These are phyloP conservation scores for Drosophila mauritiana DNA, from an alignment of 1,140 invertebrate species.

Conservation along the genomic window DNA sequence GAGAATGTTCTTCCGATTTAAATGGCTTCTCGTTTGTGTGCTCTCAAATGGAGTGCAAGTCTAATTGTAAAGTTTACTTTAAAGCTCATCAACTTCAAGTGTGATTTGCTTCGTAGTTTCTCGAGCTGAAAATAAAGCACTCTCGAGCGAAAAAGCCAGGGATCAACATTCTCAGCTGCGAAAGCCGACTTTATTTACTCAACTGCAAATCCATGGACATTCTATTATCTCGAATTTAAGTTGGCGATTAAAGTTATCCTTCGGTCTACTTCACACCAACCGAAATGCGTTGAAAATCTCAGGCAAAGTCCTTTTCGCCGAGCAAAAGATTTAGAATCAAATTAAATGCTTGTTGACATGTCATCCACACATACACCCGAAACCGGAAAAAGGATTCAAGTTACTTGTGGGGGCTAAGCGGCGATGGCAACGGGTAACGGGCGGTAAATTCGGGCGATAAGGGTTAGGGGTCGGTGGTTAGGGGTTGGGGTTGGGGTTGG, in stretches of 20 bases:
- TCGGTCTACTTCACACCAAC: slow-evolving; percentile 1
- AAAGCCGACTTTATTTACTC: slow-evolving; percentile 41
- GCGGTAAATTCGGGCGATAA: too few species aligned
- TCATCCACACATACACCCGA: slow-evolving; percentile 47
- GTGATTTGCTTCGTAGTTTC: not conserved
- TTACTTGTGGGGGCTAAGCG: slow-evolving; percentile 16
- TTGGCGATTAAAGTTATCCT: slow-evolving; percentile 45
- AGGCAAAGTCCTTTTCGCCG: slow-evolving; percentile 27
- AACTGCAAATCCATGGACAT: slow-evolving; percentile 42
- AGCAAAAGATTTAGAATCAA: slow-evolving; percentile 71
- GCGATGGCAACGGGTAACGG: not conserved
- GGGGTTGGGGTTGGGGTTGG: too few species aligned
- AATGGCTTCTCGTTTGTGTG: too few species aligned
- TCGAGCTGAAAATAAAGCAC: not conserved
- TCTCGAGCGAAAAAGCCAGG: slow-evolving; percentile 2
- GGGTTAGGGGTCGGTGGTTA: not conserved
- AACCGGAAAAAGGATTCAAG: slow-evolving; percentile 47
- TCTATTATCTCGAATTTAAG: slow-evolving; percentile 45
- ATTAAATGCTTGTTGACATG: slow-evolving; percentile 78
- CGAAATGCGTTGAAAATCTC: slow-evolving; percentile 24
- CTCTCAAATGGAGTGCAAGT: not conserved
- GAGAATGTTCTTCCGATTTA: too few species aligned
- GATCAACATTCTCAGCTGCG: slow-evolving; percentile 19
- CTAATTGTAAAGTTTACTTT: not conserved
- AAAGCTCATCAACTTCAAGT: not conserved